These are phyloP conservation scores for Pleuronectes platessa DNA, from an alignment of 2,113 vertebrate species.

Conservation along the genomic window DNA sequence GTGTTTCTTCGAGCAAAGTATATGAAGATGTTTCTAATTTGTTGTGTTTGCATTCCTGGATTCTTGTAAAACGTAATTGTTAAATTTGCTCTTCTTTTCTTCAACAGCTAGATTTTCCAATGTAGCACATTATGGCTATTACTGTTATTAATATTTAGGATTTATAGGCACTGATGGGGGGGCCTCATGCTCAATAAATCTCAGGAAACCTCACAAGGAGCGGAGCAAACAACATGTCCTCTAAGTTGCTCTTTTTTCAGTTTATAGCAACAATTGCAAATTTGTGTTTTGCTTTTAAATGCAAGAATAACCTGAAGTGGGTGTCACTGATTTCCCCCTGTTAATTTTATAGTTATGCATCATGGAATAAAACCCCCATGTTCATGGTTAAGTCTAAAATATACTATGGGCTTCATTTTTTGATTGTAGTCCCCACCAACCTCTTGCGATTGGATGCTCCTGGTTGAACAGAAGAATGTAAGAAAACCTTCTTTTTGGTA, in stretches of 20 bases:
- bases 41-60: constrained; percentile 1
- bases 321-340: constrained; percentile 36
- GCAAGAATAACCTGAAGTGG: constrained; percentile 4
- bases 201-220: not conserved
- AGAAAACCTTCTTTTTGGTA: constrained; percentile 70
- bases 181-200: not conserved
- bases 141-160: not conserved
- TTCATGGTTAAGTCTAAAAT: constrained; percentile 65
- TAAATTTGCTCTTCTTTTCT: not conserved
- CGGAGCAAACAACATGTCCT: not conserved
- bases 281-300: constrained; percentile 16
- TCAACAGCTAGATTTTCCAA: not conserved
- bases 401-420: constrained; percentile 71
- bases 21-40: not conserved
- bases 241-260: constrained; percentile 1
- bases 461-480: constrained; percentile 81
- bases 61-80: not conserved
- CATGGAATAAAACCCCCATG: constrained; percentile 46
- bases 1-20: not conserved
- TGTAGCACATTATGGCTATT: constrained; percentile 4
- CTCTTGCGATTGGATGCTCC: constrained; percentile 79
- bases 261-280: not conserved
- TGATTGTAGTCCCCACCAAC: constrained; percentile 78
- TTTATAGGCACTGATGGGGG: not conserved
- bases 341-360: constrained; percentile 24